phyloP scores from a whole-genome alignment of 2,113 vertebrate genomes.

The Miniopterus natalensis region DNA sequence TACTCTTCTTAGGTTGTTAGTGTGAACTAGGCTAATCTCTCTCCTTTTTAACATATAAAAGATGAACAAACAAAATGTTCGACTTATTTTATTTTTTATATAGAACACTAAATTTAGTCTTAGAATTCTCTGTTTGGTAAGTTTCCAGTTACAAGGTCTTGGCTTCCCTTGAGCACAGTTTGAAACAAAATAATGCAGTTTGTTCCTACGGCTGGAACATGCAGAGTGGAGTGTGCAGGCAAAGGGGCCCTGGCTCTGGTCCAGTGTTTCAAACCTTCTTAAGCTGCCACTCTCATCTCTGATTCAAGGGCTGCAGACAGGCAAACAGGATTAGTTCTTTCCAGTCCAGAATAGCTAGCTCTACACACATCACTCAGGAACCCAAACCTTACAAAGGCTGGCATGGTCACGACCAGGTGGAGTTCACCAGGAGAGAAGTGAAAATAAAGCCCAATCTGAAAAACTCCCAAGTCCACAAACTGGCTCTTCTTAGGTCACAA shows the following conservation, averaged over 20 bases:
- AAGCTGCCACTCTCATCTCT: slow-evolving; percentile 83
- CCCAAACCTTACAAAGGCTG: background rate
- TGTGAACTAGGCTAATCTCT: slow-evolving; percentile 78
- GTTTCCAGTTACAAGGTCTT: slow-evolving; percentile 89
- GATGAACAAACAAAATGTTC: slow-evolving; percentile 83
- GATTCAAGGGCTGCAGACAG: slow-evolving; percentile 75
- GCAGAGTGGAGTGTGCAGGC: slow-evolving; percentile 86
- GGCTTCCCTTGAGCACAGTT: slow-evolving; percentile 89
- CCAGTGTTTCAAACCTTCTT: slow-evolving; percentile 87
- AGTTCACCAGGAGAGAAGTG: background rate
- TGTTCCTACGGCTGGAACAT: slow-evolving; percentile 88
- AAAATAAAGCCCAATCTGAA: slow-evolving; percentile 46
- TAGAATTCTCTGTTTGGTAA: slow-evolving; percentile 85
- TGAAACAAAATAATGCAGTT: slow-evolving; percentile 89
- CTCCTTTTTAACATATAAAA: slow-evolving; percentile 73
- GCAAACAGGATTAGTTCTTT: slow-evolving; percentile 77
- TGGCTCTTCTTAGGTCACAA: slow-evolving; percentile 33
- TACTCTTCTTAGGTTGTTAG: slow-evolving; percentile 71
- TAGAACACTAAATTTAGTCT: slow-evolving; percentile 84
- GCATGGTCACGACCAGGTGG: background rate
- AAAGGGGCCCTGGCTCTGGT: slow-evolving; percentile 82
- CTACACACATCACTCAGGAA: slow-evolving; percentile 4
- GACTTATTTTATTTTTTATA: slow-evolving; percentile 82
- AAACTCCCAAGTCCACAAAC: background rate
- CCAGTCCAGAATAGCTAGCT: slow-evolving; percentile 71